These are phyloP conservation scores for Drosophila kohkoa DNA, from an alignment of 1,140 invertebrate species.

Conservation along the genomic window DNA sequence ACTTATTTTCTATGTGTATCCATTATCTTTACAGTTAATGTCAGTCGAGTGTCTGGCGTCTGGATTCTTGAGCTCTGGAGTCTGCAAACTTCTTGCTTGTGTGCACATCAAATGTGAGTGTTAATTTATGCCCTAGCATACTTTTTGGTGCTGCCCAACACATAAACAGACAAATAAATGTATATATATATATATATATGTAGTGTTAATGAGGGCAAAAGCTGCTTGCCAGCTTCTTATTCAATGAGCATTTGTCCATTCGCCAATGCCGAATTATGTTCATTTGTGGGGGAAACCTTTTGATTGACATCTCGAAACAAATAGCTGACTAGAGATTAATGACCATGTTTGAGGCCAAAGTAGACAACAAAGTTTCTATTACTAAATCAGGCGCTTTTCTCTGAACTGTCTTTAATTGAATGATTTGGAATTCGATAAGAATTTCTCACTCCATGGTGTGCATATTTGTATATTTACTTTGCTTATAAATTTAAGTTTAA, in stretches of 20 bases:
- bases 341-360: background rate
- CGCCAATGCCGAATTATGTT: background rate
- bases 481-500: background rate
- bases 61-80: constrained; percentile 35
- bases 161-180: constrained; percentile 40
- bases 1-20: constrained; percentile 35
- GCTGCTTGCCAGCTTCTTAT: constrained; percentile 10
- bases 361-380: background rate
- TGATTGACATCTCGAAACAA: constrained; percentile 31
- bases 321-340: constrained; percentile 19
- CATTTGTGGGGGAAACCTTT: background rate
- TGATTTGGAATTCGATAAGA: background rate
- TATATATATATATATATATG: constrained; percentile 5
- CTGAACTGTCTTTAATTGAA: background rate
- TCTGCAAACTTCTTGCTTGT: constrained; percentile 49
- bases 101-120: constrained; percentile 70
- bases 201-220: constrained; percentile 4
- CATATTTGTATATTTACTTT: background rate
- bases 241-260: constrained; percentile 27
- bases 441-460: background rate
- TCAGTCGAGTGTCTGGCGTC: constrained; percentile 38
- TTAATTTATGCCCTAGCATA: constrained; percentile 71
- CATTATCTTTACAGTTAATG: constrained; percentile 51
- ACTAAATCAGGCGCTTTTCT: constrained; percentile 1
- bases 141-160: constrained; percentile 38